These are phyloP conservation scores for Fistularia commersonii DNA, from an alignment of 2,797 vertebrate species.

Conservation along the genomic window DNA sequence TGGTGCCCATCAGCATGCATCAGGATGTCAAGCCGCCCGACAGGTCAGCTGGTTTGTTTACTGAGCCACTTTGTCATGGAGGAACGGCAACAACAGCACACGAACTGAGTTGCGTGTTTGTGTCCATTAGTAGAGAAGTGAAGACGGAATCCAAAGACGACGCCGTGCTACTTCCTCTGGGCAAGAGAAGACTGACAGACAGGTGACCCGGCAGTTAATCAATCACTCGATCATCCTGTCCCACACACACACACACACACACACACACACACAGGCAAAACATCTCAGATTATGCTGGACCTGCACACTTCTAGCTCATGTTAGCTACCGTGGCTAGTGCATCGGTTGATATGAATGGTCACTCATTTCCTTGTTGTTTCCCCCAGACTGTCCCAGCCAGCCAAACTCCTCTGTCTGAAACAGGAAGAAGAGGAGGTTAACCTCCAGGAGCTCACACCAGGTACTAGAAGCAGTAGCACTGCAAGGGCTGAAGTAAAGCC, in stretches of 20 bases:
- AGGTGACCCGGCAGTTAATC: slow-evolving; percentile 17
- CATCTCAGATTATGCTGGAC: no score
- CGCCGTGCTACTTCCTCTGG: slow-evolving; percentile 45
- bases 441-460: slow-evolving; percentile 25
- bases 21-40: slow-evolving; percentile 32
- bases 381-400: slow-evolving; percentile 61
- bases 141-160: slow-evolving; percentile 29
- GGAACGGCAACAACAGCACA: no score
- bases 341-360: neutral
- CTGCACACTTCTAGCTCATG: no score
- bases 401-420: slow-evolving; percentile 75
- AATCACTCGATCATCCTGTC: no score
- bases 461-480: slow-evolving; percentile 21
- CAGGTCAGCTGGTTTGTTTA: slow-evolving; percentile 28
- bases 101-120: neutral
- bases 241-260: no score
- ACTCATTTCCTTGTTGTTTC: slow-evolving; percentile 28
- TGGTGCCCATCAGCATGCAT: slow-evolving; percentile 58
- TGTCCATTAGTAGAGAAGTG: slow-evolving; percentile 20
- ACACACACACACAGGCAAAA: no score
- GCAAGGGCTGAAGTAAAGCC: neutral
- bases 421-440: slow-evolving; percentile 66
- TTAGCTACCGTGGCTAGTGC: no score
- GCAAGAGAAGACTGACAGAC: slow-evolving; percentile 48
- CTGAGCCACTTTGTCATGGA: no score